Evolutionary conservation across 2,113 vertebrate species (phyloP).

Genomic region (Hipposideros armiger): DNA sequence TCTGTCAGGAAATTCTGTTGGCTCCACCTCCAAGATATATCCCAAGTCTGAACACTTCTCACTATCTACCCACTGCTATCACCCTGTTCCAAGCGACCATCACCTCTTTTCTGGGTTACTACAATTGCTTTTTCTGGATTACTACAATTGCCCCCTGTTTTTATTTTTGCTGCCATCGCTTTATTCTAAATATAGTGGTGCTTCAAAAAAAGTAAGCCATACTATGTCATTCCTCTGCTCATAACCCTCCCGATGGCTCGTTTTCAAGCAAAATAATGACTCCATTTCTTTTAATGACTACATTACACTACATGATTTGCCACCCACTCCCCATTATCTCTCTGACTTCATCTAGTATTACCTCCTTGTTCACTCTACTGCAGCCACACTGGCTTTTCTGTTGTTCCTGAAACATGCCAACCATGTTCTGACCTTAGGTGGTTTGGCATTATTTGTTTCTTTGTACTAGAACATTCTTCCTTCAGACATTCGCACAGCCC

Average conservation of each 20-base stretch:
- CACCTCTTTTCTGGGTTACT: not conserved
- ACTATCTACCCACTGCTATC: not conserved
- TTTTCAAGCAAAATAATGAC: not conserved
- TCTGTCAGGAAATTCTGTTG: not conserved
- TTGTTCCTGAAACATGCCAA: not conserved
- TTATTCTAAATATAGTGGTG: not conserved
- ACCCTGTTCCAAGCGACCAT: not conserved
- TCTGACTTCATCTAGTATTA: not conserved
- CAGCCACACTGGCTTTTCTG: not conserved
- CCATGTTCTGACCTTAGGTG: not conserved
- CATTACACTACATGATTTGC: not conserved
- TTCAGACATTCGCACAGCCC: not conserved
- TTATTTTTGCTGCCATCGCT: not conserved
- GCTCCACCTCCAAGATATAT: not conserved
- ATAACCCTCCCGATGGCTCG: not conserved
- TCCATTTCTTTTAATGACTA: not conserved
- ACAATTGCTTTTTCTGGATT: not conserved
- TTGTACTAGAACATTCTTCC: not conserved
- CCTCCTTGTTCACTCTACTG: not conserved
- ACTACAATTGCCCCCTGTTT: not conserved
- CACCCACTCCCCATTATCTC: not conserved
- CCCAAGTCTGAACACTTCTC: not conserved
- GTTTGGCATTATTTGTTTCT: not conserved
- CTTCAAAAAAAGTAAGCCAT: not conserved
- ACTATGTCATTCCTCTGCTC: not conserved